These are phyloP conservation scores for Aphaenogaster rudis DNA, from an alignment of 1,140 invertebrate genomes.

Conservation along the genomic window DNA sequence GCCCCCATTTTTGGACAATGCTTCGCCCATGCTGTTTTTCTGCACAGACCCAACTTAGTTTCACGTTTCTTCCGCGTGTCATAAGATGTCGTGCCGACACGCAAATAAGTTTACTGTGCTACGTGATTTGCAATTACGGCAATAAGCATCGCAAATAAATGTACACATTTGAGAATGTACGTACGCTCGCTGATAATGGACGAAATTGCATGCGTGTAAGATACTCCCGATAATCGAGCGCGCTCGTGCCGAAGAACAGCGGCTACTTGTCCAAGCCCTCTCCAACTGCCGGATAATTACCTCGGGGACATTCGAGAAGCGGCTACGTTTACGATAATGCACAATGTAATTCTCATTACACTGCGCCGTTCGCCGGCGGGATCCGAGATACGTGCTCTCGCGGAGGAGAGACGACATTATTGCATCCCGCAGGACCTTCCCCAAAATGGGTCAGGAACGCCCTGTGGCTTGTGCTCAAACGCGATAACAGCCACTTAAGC, in stretches of 20 bases:
- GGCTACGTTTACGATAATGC: constrained; percentile 70
- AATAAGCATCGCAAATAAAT: constrained; percentile 8
- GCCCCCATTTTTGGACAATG: constrained; percentile 1
- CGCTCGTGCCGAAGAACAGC: constrained; percentile 48
- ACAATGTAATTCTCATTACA: constrained; percentile 72
- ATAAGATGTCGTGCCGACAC: background rate
- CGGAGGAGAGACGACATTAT: constrained; percentile 67
- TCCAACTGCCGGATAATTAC: constrained; percentile 47
- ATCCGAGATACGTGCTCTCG: constrained; percentile 55
- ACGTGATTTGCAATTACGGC: background rate
- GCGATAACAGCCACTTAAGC: constrained; percentile 76
- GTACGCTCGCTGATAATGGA: background rate
- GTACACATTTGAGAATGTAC: background rate
- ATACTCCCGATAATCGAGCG: constrained; percentile 30
- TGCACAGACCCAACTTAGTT: background rate
- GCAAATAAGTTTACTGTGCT: background rate
- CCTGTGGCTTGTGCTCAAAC: constrained; percentile 69
- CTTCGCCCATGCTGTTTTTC: background rate
- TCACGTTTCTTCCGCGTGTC: background rate
- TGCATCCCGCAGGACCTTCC: constrained; percentile 64
- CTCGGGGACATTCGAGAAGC: constrained; percentile 33
- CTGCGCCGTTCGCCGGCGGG: constrained; percentile 29
- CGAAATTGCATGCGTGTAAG: background rate
- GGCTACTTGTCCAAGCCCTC: constrained; percentile 41
- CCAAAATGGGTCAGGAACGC: constrained; percentile 72